These are phyloP conservation scores for Notarius lentiginosus DNA, from an alignment of 2,113 vertebrate species.

Conservation along the genomic window DNA sequence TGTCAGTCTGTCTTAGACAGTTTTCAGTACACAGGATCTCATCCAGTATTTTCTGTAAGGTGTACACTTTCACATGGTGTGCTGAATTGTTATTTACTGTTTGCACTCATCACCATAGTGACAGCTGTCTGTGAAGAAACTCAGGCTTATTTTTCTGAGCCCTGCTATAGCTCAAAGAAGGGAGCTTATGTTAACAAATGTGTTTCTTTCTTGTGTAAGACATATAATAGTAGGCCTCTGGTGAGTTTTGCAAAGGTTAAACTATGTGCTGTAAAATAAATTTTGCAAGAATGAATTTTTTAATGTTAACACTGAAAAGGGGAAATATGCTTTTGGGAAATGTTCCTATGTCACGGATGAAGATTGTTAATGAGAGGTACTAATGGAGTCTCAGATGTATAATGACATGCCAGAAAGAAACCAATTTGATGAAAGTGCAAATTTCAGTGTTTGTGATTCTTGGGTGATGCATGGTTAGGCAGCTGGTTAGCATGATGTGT, in stretches of 20 bases:
- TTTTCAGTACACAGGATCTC: neutral
- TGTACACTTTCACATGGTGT: slow-evolving; percentile 11
- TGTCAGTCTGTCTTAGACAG: neutral
- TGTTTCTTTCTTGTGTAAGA: neutral
- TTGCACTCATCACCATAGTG: slow-evolving; percentile 2
- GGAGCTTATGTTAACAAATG: neutral
- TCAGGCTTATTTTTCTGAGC: slow-evolving; percentile 7
- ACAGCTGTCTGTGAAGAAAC: neutral
- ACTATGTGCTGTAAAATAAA: neutral
- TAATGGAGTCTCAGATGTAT: neutral
- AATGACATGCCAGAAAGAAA: neutral
- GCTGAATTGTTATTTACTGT: neutral
- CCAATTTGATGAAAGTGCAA: neutral
- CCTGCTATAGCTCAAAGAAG: slow-evolving; percentile 24
- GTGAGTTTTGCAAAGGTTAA: neutral
- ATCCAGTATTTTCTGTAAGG: slow-evolving; percentile 10
- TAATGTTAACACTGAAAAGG: neutral
- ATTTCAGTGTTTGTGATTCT: neutral
- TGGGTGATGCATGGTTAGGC: neutral
- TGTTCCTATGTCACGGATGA: neutral
- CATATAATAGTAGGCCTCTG: neutral
- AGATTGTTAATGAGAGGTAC: neutral
- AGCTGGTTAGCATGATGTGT: neutral
- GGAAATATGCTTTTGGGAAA: neutral
- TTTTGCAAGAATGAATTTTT: neutral